Conservation (phyloP, 2,888 invertebrate species). For the Fragum fragum region DNA sequence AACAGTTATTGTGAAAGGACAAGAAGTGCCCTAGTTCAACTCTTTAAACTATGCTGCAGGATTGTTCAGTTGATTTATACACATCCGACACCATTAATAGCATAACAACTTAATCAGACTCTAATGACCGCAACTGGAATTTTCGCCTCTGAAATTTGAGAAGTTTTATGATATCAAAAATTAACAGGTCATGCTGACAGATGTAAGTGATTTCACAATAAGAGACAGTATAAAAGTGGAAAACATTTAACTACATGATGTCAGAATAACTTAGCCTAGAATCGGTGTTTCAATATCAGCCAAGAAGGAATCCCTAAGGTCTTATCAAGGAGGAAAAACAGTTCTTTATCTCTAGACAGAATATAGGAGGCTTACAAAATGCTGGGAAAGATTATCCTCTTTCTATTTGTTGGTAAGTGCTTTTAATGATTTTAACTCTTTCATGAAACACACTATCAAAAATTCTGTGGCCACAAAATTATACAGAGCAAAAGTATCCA, state of each 20-base stretch:
- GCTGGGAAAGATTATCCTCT: conserved; percentile 20
- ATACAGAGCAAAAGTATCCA: too few relatives aligned
- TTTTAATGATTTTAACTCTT: conserved; percentile 5
- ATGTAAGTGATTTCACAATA: background rate
- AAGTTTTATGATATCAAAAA: background rate
- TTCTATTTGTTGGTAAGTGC: conserved; percentile 20
- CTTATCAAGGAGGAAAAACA: conserved; percentile 17
- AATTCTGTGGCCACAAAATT: too few relatives aligned
- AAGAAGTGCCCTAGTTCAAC: conserved; percentile 7
- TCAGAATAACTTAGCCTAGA: background rate
- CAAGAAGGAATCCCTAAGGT: background rate
- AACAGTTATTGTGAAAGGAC: background rate
- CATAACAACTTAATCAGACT: background rate
- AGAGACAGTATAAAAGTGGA: background rate
- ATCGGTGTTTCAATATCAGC: background rate
- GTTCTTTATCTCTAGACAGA: conserved; percentile 17
- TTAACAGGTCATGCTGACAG: background rate
- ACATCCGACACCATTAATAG: background rate
- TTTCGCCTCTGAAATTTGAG: background rate
- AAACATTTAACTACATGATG: background rate
- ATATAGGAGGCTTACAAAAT: conserved; percentile 12
- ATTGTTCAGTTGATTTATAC: conserved; percentile 5
- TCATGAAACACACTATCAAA: too few relatives aligned
- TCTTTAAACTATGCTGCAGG: conserved; percentile 15
- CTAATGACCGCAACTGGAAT: conserved; percentile 6